Conservation (phyloP, 1,140 invertebrate species). For the Megalonaias nervosa region DNA sequence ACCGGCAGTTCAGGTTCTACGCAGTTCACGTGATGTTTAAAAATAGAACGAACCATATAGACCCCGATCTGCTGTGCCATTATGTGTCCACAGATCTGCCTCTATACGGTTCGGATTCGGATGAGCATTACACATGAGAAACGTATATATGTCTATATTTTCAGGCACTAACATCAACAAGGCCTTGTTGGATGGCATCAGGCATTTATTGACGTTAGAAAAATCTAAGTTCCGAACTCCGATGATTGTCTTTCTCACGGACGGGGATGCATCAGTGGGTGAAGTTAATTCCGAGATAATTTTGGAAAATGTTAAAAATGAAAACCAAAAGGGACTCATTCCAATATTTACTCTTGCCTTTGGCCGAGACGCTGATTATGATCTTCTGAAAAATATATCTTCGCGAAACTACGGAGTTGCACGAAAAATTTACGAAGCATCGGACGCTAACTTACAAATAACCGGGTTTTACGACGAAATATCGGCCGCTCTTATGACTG, state of each 20-base stretch:
- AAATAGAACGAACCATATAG: too few relatives aligned
- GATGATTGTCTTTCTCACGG: conserved; percentile 83
- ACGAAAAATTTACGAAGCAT: conserved; percentile 82
- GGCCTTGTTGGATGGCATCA: conserved; percentile 41
- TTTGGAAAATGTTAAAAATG: conserved; percentile 63
- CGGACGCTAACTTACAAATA: conserved; percentile 81
- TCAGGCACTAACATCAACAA: conserved; percentile 54
- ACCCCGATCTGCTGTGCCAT: too few relatives aligned
- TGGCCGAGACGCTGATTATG: conserved; percentile 80
- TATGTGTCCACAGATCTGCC: too few relatives aligned
- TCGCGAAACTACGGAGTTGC: conserved; percentile 80
- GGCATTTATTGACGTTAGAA: conserved; percentile 46
- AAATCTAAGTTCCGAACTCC: conserved; percentile 59
- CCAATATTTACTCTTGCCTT: conserved; percentile 80
- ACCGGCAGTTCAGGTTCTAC: too few relatives aligned
- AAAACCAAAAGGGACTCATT: conserved; percentile 34
- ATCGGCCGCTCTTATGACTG: conserved; percentile 28
- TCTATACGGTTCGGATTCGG: too few relatives aligned
- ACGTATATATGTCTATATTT: conserved; percentile 4
- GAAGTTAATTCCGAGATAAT: conserved; percentile 75
- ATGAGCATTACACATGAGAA: too few relatives aligned
- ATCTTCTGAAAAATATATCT: conserved; percentile 78
- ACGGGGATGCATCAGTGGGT: conserved; percentile 81
- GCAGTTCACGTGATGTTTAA: too few relatives aligned
- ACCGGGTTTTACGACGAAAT: conserved; percentile 76